phyloP scores from a whole-genome alignment of 2,888 invertebrate genomes.

The Peribatodes rhomboidaria region DNA sequence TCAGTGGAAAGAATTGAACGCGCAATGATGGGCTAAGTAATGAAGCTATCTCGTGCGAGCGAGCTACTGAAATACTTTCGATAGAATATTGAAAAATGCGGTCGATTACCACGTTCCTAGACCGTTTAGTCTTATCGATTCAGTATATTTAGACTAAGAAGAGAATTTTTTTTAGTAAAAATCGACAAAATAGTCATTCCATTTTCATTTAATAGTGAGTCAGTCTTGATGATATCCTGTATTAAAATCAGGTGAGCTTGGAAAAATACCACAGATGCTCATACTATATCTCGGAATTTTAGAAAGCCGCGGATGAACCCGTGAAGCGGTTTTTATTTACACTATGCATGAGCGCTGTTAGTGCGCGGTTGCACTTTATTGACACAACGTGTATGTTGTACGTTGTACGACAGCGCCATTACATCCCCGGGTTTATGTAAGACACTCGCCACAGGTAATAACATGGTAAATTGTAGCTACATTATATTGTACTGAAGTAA shows the following conservation, averaged over 20 bases:
- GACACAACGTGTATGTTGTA: not conserved
- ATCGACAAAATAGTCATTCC: no score
- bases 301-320: no score
- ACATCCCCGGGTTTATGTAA: not conserved
- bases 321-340: not conserved
- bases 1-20: slow-evolving; percentile 1
- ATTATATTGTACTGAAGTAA: not conserved
- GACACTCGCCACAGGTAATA: not conserved
- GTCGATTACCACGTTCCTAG: no score
- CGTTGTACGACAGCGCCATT: not conserved
- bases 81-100: not conserved
- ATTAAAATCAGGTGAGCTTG: no score
- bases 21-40: not conserved
- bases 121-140: no score
- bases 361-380: not conserved
- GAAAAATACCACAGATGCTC: no score
- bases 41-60: not conserved
- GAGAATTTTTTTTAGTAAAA: no score
- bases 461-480: no score
- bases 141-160: no score
- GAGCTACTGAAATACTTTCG: not conserved
- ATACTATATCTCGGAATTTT: no score
- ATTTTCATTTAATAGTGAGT: no score
- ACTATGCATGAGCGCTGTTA: not conserved
- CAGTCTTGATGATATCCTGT: no score